phyloP scores from a whole-genome alignment of 2,888 invertebrate genomes.

The Eupithecia vulgata region DNA sequence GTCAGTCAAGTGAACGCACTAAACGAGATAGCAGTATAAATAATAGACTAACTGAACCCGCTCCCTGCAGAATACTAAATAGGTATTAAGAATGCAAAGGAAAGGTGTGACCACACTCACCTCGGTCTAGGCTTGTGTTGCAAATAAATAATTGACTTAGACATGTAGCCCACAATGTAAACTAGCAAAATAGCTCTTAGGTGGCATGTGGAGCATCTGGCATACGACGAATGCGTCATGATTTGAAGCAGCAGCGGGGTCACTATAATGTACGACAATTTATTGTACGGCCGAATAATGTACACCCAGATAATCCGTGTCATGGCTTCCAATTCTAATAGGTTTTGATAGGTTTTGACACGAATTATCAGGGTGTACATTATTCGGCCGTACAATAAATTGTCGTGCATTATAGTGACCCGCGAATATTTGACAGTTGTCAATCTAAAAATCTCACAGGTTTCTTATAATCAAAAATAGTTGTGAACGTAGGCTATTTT shows the following conservation, averaged over 20 bases:
- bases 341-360: no score
- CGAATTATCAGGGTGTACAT: no score
- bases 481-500: no score
- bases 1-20: background rate
- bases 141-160: background rate
- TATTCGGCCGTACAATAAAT: no score
- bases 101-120: slow-evolving; percentile 19
- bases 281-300: no score
- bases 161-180: slow-evolving; percentile 4
- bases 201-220: background rate
- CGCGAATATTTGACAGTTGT: background rate
- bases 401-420: no score
- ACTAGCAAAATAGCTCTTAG: background rate
- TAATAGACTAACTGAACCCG: background rate
- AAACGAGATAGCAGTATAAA: slow-evolving; percentile 1
- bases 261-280: no score
- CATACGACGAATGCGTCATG: background rate
- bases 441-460: no score
- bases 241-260: background rate
- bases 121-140: background rate
- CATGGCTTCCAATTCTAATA: no score
- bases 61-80: slow-evolving; percentile 14
- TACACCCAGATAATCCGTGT: no score
- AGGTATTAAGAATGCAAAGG: slow-evolving; percentile 7
- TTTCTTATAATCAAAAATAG: no score